These are phyloP conservation scores for Noturus placidus DNA, from an alignment of 2,113 vertebrate genomes.

Conservation along the genomic window DNA sequence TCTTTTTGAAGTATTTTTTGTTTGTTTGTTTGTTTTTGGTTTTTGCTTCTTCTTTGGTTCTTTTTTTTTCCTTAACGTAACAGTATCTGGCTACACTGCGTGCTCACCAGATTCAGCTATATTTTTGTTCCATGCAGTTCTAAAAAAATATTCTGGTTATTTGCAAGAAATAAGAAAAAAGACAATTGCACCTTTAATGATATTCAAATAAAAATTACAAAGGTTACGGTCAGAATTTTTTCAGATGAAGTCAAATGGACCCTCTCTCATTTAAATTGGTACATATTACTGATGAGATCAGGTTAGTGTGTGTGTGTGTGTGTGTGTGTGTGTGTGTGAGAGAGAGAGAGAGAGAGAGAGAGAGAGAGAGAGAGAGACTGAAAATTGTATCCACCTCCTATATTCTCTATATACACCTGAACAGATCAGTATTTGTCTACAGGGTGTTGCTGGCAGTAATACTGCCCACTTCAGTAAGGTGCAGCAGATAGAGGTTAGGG, in stretches of 20 bases:
- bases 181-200: background rate
- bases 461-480: background rate
- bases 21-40: too few relatives aligned
- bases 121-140: background rate
- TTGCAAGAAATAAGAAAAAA: background rate
- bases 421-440: slow-evolving; percentile 28
- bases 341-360: background rate
- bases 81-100: background rate
- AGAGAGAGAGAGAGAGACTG: background rate
- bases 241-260: background rate
- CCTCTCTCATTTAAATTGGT: background rate
- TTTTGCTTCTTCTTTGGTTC: background rate
- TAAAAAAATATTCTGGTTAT: background rate
- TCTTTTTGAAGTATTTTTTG: background rate
- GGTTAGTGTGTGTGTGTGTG: background rate
- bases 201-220: too few relatives aligned
- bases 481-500: slow-evolving; percentile 31
- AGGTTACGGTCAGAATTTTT: background rate
- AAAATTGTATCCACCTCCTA: background rate
- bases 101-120: background rate
- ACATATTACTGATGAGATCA: background rate
- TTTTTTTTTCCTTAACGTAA: background rate
- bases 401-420: slow-evolving; percentile 2
- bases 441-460: slow-evolving; percentile 35
- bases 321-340: slow-evolving; percentile 9